Conservation (phyloP, 2,113 vertebrate genomes). For the Passer domesticus region DNA sequence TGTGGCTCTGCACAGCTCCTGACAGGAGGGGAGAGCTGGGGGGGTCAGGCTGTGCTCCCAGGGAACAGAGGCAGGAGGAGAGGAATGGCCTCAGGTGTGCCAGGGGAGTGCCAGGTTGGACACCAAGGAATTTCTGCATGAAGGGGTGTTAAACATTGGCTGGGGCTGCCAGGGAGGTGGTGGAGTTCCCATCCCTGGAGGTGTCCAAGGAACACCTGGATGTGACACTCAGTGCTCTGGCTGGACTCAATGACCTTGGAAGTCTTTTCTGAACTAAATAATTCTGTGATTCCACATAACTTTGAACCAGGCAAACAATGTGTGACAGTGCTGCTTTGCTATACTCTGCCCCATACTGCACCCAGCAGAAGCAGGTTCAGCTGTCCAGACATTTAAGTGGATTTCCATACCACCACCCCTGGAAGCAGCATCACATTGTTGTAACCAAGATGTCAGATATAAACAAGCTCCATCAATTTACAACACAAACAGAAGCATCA, state of each 20-base stretch:
- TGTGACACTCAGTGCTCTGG: neutral
- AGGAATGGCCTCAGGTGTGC: neutral
- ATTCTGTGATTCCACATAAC: neutral
- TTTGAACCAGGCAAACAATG: neutral
- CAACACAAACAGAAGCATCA: neutral
- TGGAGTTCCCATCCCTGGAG: neutral
- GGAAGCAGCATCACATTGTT: neutral
- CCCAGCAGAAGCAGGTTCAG: neutral
- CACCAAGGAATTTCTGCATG: neutral
- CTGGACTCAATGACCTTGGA: neutral
- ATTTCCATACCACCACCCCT: neutral
- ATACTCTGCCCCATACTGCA: too few species aligned
- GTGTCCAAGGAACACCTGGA: neutral
- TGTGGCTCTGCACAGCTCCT: neutral
- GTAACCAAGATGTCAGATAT: neutral
- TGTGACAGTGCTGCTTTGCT: neutral
- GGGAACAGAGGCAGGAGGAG: neutral
- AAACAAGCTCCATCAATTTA: conserved; percentile 12
- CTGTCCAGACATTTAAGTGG: neutral
- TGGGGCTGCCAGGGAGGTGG: neutral
- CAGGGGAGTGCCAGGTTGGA: neutral
- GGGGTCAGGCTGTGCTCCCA: neutral
- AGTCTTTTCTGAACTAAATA: neutral
- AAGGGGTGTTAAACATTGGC: neutral
- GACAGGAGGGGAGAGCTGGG: neutral